phyloP scores from a whole-genome alignment of 2,888 invertebrate genomes.

The Ganaspis brasiliensis region DNA sequence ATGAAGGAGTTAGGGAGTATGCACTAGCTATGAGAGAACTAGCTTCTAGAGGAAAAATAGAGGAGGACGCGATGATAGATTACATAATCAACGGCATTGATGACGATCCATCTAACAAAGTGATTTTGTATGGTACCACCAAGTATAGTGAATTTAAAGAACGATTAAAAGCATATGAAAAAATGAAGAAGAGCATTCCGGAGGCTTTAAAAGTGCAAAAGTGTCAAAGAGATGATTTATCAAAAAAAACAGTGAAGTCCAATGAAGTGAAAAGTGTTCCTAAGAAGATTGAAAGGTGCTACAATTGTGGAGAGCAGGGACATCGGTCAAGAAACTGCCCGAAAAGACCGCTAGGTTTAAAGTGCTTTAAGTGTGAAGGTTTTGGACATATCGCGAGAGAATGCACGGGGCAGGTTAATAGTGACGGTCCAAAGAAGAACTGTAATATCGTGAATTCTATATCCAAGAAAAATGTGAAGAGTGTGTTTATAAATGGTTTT shows the following conservation, averaged over 20 bases:
- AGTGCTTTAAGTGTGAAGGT: too few relatives aligned
- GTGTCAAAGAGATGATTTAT: neutral
- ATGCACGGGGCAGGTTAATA: too few relatives aligned
- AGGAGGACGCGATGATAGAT: conserved; percentile 47
- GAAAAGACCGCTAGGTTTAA: too few relatives aligned
- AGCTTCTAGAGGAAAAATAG: conserved; percentile 43
- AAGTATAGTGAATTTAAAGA: conserved; percentile 43
- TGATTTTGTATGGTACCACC: conserved; percentile 48
- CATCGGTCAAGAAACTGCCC: conserved; percentile 37
- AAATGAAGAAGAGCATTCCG: neutral
- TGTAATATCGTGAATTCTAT: too few relatives aligned
- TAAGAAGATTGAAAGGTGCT: conserved; percentile 2
- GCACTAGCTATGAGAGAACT: conserved; percentile 46
- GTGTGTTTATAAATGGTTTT: too few relatives aligned
- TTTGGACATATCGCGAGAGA: too few relatives aligned
- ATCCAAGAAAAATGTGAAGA: too few relatives aligned
- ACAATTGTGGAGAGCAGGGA: conserved; percentile 42
- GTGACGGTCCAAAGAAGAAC: too few relatives aligned
- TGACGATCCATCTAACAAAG: conserved; percentile 49
- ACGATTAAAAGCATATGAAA: conserved; percentile 46
- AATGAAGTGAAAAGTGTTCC: neutral
- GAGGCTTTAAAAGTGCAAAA: too few relatives aligned
- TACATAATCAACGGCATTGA: conserved; percentile 58
- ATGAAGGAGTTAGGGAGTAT: conserved; percentile 51
- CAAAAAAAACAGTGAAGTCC: neutral